These are phyloP conservation scores for Eudasyphora cyanicolor DNA, from an alignment of 2,888 invertebrate species.

Conservation along the genomic window DNA sequence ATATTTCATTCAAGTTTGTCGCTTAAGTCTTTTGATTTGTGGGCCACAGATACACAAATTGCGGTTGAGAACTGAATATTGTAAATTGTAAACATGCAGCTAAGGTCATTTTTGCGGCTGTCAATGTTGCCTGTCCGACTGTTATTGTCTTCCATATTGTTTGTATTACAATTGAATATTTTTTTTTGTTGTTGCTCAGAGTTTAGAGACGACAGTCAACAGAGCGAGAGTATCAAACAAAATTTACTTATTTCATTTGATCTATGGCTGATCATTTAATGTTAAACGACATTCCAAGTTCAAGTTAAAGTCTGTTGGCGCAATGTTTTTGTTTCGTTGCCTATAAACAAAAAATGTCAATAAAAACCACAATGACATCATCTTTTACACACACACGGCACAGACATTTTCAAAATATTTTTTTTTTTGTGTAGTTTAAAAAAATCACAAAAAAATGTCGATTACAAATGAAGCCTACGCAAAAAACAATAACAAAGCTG, in stretches of 20 bases:
- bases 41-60: neutral
- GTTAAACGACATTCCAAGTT: slow-evolving; percentile 62
- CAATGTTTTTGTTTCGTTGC: slow-evolving; percentile 2
- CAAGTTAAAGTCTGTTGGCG: slow-evolving; percentile 50
- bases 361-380: slow-evolving; percentile 63
- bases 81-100: neutral
- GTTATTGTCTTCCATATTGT: too few relatives aligned
- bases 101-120: slow-evolving; percentile 2
- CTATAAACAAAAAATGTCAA: slow-evolving; percentile 33
- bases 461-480: slow-evolving; percentile 39
- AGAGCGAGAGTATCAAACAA: neutral
- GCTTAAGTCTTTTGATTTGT: slow-evolving; percentile 44
- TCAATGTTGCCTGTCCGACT: neutral
- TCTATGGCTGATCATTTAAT: slow-evolving; percentile 52
- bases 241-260: slow-evolving; percentile 10
- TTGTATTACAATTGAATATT: neutral
- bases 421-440: too few relatives aligned
- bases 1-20: slow-evolving; percentile 30
- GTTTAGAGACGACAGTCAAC: neutral
- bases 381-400: slow-evolving; percentile 24
- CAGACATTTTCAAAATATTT: too few relatives aligned
- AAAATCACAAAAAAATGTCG: slow-evolving; percentile 25
- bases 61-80: slow-evolving; percentile 3
- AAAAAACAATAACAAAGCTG: slow-evolving; percentile 3
- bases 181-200: neutral